phyloP scores from a whole-genome alignment of 2,797 vertebrate genomes.

The Xiphophorus birchmanni region DNA sequence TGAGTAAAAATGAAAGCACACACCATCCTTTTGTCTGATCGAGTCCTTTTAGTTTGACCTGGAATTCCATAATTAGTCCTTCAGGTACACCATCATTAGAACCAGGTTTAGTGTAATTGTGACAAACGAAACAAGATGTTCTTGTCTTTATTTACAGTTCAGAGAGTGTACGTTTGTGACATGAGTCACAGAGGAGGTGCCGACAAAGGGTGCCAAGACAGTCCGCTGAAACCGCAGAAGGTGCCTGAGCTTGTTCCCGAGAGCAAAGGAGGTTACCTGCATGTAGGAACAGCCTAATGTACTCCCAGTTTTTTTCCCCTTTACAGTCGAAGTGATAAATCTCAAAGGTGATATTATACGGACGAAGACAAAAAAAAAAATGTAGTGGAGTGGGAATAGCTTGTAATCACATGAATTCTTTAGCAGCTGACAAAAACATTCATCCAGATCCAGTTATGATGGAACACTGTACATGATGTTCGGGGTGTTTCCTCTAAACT shows the following conservation, averaged over 20 bases:
- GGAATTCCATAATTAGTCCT: not conserved
- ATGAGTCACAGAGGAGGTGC: conserved; percentile 53
- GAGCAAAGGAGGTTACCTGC: conserved; percentile 9
- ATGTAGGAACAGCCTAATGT: conserved; percentile 1
- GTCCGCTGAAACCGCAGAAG: conserved; percentile 26
- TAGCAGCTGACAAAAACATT: conserved; percentile 55
- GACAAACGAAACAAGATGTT: conserved; percentile 1
- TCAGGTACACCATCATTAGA: conserved; percentile 6
- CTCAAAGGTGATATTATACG: conserved; percentile 26
- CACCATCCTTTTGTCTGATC: not conserved
- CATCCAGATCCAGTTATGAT: conserved; percentile 49
- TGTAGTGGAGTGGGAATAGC: conserved; percentile 48
- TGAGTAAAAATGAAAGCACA: not conserved
- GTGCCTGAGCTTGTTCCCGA: conserved; percentile 52
- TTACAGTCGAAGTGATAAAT: conserved; percentile 50
- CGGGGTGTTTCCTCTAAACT: conserved; percentile 39
- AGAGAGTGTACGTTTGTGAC: conserved; percentile 17
- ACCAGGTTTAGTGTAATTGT: not conserved
- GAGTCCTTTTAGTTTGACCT: not conserved
- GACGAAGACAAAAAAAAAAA: conserved; percentile 15
- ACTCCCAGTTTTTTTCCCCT: not conserved
- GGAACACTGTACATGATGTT: conserved; percentile 33
- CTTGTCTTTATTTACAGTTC: conserved; percentile 13
- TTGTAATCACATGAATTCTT: conserved; percentile 65
- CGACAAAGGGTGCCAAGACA: conserved; percentile 33